These are phyloP conservation scores for Laothoe populi DNA, from an alignment of 2,888 invertebrate genomes.

Conservation along the genomic window DNA sequence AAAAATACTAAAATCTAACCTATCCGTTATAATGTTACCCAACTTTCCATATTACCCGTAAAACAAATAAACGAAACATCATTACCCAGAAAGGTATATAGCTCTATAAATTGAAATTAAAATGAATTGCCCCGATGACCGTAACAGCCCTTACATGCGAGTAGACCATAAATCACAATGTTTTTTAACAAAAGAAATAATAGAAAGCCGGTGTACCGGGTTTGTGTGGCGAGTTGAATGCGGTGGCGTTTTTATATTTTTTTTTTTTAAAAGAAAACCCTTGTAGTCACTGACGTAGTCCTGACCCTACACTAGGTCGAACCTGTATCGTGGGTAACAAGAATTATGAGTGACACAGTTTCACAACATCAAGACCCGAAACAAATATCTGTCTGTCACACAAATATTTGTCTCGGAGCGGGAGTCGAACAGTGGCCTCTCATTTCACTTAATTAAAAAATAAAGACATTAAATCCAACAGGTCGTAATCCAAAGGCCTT, in stretches of 20 bases:
- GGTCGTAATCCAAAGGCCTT: too few relatives aligned
- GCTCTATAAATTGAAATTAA: conserved; percentile 82
- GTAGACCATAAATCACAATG: conserved; percentile 71
- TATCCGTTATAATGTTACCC: conserved; percentile 40
- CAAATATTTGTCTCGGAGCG: too few relatives aligned
- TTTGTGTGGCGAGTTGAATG: conserved; percentile 48
- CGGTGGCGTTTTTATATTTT: conserved; percentile 14
- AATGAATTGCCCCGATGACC: conserved; percentile 65
- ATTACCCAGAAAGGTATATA: conserved; percentile 60
- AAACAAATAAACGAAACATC: conserved; percentile 60
- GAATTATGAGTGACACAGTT: too few relatives aligned
- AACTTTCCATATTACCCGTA: conserved; percentile 60
- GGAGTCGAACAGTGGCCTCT: too few relatives aligned
- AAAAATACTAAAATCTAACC: neutral
- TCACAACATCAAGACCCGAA: too few relatives aligned
- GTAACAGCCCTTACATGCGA: conserved; percentile 69
- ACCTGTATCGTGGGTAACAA: too few relatives aligned
- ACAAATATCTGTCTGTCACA: too few relatives aligned
- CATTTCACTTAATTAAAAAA: too few relatives aligned
- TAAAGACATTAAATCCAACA: too few relatives aligned
- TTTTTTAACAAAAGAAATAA: conserved; percentile 73
- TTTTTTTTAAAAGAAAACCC: too few relatives aligned
- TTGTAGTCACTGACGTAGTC: too few relatives aligned
- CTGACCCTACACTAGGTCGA: too few relatives aligned
- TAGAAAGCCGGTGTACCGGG: conserved; percentile 58